Evolutionary conservation across 2,113 vertebrate species (phyloP).

Genomic region (Morone saxatilis): DNA sequence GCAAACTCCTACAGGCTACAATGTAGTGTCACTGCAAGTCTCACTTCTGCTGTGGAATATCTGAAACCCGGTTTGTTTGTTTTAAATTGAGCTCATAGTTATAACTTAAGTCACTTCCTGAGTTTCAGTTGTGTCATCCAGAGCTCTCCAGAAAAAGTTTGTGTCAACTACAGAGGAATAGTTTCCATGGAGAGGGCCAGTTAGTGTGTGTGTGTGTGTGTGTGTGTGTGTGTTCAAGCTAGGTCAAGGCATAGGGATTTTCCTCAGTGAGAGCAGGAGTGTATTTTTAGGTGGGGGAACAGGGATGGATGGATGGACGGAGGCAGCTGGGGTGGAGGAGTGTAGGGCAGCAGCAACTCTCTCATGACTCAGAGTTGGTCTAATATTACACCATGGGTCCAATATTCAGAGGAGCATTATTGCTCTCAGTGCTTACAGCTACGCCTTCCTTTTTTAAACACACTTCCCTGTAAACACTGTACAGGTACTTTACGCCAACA

Average conservation of each 20-base stretch:
- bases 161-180: constrained; percentile 51
- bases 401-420: constrained; percentile 12
- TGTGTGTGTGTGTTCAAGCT: constrained; percentile 37
- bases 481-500: not conserved
- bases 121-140: constrained; percentile 21
- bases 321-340: constrained; percentile 78
- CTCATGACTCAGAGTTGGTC: constrained; percentile 74
- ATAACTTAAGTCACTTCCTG: constrained; percentile 53
- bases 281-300: constrained; percentile 81
- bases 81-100: constrained; percentile 16
- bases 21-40: no score
- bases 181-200: constrained; percentile 59
- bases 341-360: constrained; percentile 42
- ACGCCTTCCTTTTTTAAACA: not conserved
- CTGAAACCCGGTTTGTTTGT: not conserved
- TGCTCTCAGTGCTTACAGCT: constrained; percentile 2
- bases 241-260: constrained; percentile 75
- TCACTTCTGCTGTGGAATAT: not conserved
- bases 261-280: constrained; percentile 75
- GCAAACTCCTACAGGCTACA: not conserved
- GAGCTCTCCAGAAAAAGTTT: constrained; percentile 11
- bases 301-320: constrained; percentile 79
- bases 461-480: not conserved
- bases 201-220: constrained; percentile 47
- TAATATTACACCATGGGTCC: constrained; percentile 58